A percentile compares a stretch with the other conserved stretches of the same genome.
Conservation (phyloP, 2,113 vertebrate genomes). For the Leucopsar rothschildi region DNA sequence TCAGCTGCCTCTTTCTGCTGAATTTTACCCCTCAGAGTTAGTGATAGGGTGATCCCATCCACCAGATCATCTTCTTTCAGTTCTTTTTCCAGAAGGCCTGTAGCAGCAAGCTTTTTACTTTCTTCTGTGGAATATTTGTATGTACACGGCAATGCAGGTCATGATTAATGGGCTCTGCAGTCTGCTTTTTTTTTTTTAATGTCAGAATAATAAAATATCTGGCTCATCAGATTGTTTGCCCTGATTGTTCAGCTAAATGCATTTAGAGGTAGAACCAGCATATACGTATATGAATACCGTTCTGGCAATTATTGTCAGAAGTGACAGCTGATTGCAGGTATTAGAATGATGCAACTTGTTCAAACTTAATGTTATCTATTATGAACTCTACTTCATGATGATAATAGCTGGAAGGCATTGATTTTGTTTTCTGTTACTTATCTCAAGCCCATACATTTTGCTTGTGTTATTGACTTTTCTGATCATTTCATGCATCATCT, state of each 20-base stretch:
- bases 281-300: conserved; percentile 33
- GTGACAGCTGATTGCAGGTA: conserved; percentile 73
- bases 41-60: not conserved
- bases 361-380: conserved; percentile 78
- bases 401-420: conserved; percentile 81
- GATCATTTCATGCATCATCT: conserved; percentile 80
- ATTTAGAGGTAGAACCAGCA: conserved; percentile 41
- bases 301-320: conserved; percentile 66
- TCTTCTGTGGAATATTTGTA: conserved; percentile 52
- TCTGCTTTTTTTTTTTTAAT: conserved; percentile 49
- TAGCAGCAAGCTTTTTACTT: conserved; percentile 26
- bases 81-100: conserved; percentile 4
- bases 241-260: conserved; percentile 59
- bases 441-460: conserved; percentile 75
- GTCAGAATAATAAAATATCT: conserved; percentile 57
- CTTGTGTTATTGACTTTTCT: conserved; percentile 79
- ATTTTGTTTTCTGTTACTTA: conserved; percentile 81
- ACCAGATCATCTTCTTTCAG: not conserved
- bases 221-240: conserved; percentile 16
- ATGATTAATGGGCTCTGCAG: conserved; percentile 53
- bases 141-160: conserved; percentile 23
- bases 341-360: conserved; percentile 77
- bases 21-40: conserved; percentile 19
- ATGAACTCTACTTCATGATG: conserved; percentile 77
- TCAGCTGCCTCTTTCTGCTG: not conserved